A percentile compares a stretch with the other conserved stretches of the same genome.
Evolutionary conservation across 2,888 invertebrate species (phyloP).

Genomic region (Drosophila mercatorum): DNA sequence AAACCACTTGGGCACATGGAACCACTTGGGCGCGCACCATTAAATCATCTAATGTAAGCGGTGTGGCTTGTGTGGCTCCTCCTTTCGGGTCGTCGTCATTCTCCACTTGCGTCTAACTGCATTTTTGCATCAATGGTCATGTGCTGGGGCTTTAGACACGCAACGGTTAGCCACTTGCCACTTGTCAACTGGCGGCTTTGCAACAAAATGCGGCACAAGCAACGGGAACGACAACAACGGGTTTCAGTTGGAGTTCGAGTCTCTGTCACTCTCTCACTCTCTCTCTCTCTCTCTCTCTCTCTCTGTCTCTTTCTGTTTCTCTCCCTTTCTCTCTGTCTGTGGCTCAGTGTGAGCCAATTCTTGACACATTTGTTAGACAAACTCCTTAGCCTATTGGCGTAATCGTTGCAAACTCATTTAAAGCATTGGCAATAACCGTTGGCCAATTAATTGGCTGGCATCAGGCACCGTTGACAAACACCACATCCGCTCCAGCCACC

Average conservation of each 20-base stretch:
- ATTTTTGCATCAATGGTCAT: slow-evolving; percentile 78
- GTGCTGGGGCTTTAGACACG: slow-evolving; percentile 42
- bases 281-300: not conserved
- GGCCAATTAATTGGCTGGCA: slow-evolving; percentile 61
- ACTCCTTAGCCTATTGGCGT: slow-evolving; percentile 55
- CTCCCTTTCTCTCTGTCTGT: not conserved
- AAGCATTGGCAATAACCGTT: slow-evolving; percentile 72
- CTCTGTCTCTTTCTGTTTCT: not conserved
- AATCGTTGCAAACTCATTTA: slow-evolving; percentile 46
- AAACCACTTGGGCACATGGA: slow-evolving; percentile 54
- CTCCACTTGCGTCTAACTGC: slow-evolving; percentile 63
- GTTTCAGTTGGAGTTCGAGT: slow-evolving; percentile 27
- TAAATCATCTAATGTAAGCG: slow-evolving; percentile 68
- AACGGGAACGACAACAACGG: slow-evolving; percentile 69
- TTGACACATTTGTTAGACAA: slow-evolving; percentile 14
- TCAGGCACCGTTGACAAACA: slow-evolving; percentile 60
- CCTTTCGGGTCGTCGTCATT: slow-evolving; percentile 16
- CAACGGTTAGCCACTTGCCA: slow-evolving; percentile 64
- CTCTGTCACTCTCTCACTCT: not conserved
- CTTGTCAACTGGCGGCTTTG: slow-evolving; percentile 57
- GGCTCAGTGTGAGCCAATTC: slow-evolving; percentile 12
- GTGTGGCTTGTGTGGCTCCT: slow-evolving; percentile 26
- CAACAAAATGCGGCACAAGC: slow-evolving; percentile 61
- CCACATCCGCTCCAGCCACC: slow-evolving; percentile 58
- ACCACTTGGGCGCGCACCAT: slow-evolving; percentile 71